Evolutionary conservation across 2,113 vertebrate species (phyloP).

Genomic region (Ancistrus triradiatus): DNA sequence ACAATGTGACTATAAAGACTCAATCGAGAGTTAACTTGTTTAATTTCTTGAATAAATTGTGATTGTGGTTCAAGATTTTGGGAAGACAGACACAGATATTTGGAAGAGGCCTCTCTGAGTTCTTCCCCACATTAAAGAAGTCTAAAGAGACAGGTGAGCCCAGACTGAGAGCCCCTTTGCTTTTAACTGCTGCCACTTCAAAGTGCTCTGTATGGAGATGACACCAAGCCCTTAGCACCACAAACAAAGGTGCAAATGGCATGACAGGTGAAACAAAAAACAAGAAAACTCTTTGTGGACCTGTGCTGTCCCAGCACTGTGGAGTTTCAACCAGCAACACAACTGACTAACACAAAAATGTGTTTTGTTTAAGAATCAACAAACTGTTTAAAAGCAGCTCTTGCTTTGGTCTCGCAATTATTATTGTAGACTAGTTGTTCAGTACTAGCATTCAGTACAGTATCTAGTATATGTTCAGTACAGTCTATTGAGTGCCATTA

Average conservation of each 20-base stretch:
- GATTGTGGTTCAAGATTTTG: too few species aligned
- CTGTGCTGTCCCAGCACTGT: conserved; percentile 18
- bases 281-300: conserved; percentile 33
- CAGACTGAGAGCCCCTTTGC: conserved; percentile 50
- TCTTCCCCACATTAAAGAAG: conserved; percentile 63
- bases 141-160: conserved; percentile 60
- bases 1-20: too few species aligned
- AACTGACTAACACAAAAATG: too few species aligned
- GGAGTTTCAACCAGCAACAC: background rate
- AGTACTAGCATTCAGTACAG: too few species aligned
- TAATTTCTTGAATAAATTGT: too few species aligned
- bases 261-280: conserved; percentile 10
- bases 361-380: too few species aligned
- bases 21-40: too few species aligned
- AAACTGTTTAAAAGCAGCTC: too few species aligned
- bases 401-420: too few species aligned
- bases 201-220: conserved; percentile 59
- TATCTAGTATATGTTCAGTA: too few species aligned
- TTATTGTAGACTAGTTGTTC: too few species aligned
- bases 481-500: too few species aligned
- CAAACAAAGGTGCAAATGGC: conserved; percentile 62
- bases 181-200: conserved; percentile 67
- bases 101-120: conserved; percentile 29
- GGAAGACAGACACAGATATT: conserved; percentile 29
- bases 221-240: conserved; percentile 55